Percentiles rank a stretch among this genome's conserved stretches.
Evolutionary conservation across 2,888 invertebrate genomes (phyloP).

Genomic region (Caenorhabditis zanzibari): DNA sequence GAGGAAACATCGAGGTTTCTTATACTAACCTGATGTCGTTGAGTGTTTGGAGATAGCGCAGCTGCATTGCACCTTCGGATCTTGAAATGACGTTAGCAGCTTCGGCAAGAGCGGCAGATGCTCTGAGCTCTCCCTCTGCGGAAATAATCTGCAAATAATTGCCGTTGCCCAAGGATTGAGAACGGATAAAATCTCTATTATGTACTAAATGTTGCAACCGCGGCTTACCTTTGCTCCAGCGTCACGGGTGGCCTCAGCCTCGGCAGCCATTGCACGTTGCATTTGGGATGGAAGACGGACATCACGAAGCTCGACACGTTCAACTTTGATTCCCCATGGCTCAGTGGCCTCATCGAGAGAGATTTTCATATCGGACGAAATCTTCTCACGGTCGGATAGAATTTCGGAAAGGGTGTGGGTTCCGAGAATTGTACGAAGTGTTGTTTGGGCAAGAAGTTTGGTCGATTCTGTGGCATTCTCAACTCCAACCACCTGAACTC

Average conservation of each 20-base stretch:
- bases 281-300: constrained; percentile 93
- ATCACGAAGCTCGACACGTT: constrained; percentile 85
- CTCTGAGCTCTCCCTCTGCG: constrained; percentile 92
- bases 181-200: background rate
- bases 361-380: constrained; percentile 77
- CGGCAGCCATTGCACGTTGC: constrained; percentile 95
- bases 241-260: constrained; percentile 94
- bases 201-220: background rate
- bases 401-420: constrained; percentile 66
- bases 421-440: constrained; percentile 91
- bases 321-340: constrained; percentile 85
- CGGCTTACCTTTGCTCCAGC: constrained; percentile 85
- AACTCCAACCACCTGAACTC: constrained; percentile 89
- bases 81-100: constrained; percentile 95
- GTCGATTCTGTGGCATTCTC: constrained; percentile 89
- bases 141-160: constrained; percentile 89
- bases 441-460: constrained; percentile 85
- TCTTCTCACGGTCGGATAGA: constrained; percentile 63
- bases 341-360: constrained; percentile 84
- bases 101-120: constrained; percentile 93
- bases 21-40: constrained; percentile 88
- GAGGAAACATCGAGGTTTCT: too few species aligned
- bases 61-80: constrained; percentile 94
- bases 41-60: constrained; percentile 94
- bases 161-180: background rate